A percentile compares a stretch with the other conserved stretches of the same genome.
phyloP scores from a whole-genome alignment of 2,113 vertebrate species.

The Trematocara stigmaticum region DNA sequence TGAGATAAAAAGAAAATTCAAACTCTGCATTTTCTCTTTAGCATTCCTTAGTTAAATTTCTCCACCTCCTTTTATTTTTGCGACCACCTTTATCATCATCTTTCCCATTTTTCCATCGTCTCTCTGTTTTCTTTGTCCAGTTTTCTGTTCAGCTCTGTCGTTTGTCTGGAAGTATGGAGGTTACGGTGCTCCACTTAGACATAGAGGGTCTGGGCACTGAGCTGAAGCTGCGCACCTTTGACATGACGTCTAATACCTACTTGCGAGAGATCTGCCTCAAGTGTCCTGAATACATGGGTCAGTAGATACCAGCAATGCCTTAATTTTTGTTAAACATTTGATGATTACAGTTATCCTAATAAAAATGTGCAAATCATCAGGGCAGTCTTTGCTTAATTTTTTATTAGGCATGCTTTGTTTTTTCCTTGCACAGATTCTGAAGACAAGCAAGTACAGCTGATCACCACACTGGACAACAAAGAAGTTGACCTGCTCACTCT shows the following conservation, averaged over 20 bases:
- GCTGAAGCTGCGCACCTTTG: constrained; percentile 83
- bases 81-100: neutral
- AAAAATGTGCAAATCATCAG: neutral
- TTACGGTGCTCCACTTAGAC: constrained; percentile 80
- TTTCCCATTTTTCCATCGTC: neutral
- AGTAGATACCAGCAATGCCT: neutral
- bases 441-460: constrained; percentile 82
- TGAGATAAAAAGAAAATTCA: neutral
- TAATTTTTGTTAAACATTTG: neutral
- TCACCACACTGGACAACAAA: constrained; percentile 91
- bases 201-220: constrained; percentile 87
- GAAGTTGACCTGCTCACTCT: constrained; percentile 87
- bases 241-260: constrained; percentile 86
- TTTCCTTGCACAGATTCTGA: constrained; percentile 77
- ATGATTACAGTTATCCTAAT: neutral
- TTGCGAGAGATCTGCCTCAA: constrained; percentile 88
- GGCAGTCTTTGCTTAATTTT: neutral
- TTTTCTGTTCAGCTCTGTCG: constrained; percentile 86
- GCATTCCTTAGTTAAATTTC: neutral
- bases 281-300: constrained; percentile 91
- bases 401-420: neutral
- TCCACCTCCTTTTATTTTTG: neutral
- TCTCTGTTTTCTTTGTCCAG: constrained; percentile 52
- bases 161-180: constrained; percentile 70
- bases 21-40: neutral